Conservation (phyloP, 2,888 invertebrate species). For the Odontothrips loti region DNA sequence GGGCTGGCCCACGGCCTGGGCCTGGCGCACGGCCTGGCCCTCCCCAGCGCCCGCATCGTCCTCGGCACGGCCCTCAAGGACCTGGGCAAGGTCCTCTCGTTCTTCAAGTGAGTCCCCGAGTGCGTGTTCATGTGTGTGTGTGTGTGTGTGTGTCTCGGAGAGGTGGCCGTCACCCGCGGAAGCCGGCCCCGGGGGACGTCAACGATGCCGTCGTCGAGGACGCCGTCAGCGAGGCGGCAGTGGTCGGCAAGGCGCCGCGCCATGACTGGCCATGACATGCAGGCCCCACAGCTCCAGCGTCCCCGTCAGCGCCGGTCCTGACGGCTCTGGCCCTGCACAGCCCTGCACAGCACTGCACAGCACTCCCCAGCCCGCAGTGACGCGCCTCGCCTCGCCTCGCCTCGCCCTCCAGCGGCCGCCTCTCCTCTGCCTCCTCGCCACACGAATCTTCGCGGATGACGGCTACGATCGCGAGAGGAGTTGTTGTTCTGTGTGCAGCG, state of each 20-base stretch:
- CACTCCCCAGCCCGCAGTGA: background rate
- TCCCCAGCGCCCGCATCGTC: constrained; percentile 51
- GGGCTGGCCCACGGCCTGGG: constrained; percentile 44
- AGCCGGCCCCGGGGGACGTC: too few relatives aligned
- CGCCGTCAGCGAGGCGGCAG: too few relatives aligned
- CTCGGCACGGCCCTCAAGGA: constrained; percentile 52
- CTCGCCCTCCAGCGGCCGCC: background rate
- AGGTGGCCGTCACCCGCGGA: too few relatives aligned
- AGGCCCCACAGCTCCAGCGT: too few relatives aligned
- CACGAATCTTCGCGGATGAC: background rate
- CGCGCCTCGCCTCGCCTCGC: too few relatives aligned
- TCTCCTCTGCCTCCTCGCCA: background rate
- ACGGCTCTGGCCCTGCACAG: too few relatives aligned
- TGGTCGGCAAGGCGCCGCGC: too few relatives aligned
- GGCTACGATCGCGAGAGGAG: background rate
- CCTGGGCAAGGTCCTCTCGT: constrained; percentile 49
- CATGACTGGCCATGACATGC: too few relatives aligned
- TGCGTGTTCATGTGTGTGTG: constrained; percentile 28
- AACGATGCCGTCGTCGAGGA: too few relatives aligned
- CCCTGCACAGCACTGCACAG: background rate
- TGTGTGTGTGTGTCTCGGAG: constrained; percentile 29
- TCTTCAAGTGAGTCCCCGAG: constrained; percentile 49
- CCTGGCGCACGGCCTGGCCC: constrained; percentile 46
- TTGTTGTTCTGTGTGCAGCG: too few relatives aligned
- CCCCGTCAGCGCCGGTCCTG: too few relatives aligned